Evolutionary conservation across 2,888 invertebrate genomes (phyloP).

Genomic region (Punctoribates punctum): DNA sequence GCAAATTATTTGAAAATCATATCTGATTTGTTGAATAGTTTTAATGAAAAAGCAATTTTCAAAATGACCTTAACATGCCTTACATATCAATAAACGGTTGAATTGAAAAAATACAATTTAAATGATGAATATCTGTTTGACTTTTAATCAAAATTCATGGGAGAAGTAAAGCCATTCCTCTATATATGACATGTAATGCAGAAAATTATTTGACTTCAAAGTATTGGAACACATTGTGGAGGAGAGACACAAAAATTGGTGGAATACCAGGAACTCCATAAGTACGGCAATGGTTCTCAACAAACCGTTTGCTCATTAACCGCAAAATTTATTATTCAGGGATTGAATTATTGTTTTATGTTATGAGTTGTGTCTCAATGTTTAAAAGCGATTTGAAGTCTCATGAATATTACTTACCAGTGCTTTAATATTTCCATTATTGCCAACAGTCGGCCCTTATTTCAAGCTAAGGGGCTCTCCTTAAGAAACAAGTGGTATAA

Average conservation of each 20-base stretch:
- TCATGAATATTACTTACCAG: conserved; percentile 26
- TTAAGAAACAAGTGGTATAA: not conserved
- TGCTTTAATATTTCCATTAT: not conserved
- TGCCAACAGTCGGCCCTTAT: not conserved
- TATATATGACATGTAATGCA: not conserved
- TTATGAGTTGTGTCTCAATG: conserved; percentile 9
- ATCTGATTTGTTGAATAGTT: not conserved
- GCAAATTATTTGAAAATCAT: no score
- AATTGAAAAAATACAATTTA: not conserved
- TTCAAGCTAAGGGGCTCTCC: not conserved
- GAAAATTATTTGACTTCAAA: not conserved
- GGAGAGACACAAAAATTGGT: not conserved
- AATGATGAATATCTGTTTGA: not conserved
- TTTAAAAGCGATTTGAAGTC: not conserved
- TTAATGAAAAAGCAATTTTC: not conserved
- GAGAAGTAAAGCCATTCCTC: not conserved
- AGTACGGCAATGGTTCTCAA: not conserved
- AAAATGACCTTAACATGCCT: not conserved
- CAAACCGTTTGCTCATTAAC: conserved; percentile 16
- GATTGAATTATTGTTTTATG: not conserved
- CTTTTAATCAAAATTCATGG: not conserved
- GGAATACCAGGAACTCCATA: conserved; percentile 6
- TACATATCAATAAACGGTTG: not conserved
- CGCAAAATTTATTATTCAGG: conserved; percentile 19
- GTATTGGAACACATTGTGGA: not conserved